These are phyloP conservation scores for Drosophila nikananu DNA, from an alignment of 1,140 invertebrate genomes.

Conservation along the genomic window DNA sequence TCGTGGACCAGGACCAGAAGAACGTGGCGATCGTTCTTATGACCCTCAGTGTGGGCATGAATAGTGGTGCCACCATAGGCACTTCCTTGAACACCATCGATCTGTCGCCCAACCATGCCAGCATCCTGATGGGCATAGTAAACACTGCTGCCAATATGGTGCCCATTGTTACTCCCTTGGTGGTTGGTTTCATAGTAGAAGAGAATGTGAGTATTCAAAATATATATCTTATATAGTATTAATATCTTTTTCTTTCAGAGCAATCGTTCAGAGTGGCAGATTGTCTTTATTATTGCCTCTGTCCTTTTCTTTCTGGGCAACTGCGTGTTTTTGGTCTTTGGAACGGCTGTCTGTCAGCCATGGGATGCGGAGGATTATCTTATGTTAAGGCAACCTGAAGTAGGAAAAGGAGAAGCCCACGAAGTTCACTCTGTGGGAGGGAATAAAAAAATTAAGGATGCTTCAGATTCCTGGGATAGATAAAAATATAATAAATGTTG, in stretches of 20 bases:
- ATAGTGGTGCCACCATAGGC: constrained; percentile 92
- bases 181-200: constrained; percentile 87
- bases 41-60: constrained; percentile 90
- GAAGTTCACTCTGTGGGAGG: neutral
- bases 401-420: neutral
- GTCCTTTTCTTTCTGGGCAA: constrained; percentile 90
- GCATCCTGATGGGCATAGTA: constrained; percentile 89
- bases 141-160: constrained; percentile 91
- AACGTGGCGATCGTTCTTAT: constrained; percentile 88
- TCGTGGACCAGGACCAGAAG: constrained; percentile 86
- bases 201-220: constrained; percentile 86
- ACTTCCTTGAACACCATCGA: constrained; percentile 90
- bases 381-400: neutral
- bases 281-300: constrained; percentile 91
- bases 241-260: constrained; percentile 70
- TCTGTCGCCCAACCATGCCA: constrained; percentile 91
- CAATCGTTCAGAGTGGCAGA: constrained; percentile 88
- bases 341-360: constrained; percentile 87
- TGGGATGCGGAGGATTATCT: constrained; percentile 87
- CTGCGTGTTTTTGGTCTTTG: constrained; percentile 89
- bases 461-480: neutral
- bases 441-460: neutral
- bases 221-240: neutral
- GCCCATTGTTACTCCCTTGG: constrained; percentile 89
- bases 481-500: neutral